phyloP scores from a whole-genome alignment of 2,888 invertebrate genomes.

The Melikaiella ostensackeni region DNA sequence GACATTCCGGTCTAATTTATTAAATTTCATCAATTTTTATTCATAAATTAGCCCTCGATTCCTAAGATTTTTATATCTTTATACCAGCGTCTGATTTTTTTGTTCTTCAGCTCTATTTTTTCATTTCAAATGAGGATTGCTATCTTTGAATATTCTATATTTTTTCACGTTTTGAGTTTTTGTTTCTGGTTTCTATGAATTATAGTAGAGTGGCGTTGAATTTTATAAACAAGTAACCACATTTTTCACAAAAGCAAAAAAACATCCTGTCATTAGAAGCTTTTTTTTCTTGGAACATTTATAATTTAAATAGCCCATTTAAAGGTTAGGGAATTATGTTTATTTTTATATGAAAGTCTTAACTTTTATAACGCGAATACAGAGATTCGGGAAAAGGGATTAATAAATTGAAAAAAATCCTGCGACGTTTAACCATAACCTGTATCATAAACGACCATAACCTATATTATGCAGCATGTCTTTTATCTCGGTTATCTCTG shows the following conservation, averaged over 20 bases:
- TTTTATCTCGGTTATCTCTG: background rate
- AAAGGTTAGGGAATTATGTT: background rate
- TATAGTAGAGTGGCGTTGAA: background rate
- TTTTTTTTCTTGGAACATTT: constrained; percentile 3
- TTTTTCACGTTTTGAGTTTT: background rate
- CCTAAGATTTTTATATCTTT: background rate
- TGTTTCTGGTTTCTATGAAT: background rate
- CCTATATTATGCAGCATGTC: background rate
- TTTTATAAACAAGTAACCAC: background rate
- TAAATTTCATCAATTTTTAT: background rate
- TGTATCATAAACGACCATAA: background rate
- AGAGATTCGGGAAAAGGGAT: background rate
- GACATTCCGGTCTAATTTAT: background rate
- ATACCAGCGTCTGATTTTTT: background rate
- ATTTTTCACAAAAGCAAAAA: background rate
- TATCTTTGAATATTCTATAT: too few relatives aligned
- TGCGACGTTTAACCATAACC: background rate
- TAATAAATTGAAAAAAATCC: background rate
- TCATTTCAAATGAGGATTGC: background rate
- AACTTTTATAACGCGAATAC: background rate
- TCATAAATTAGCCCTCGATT: background rate
- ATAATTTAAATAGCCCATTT: background rate
- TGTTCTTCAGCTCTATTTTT: background rate
- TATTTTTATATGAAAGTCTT: background rate
- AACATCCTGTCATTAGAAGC: background rate